Conservation (phyloP, 2,888 invertebrate genomes). For the Philereme vetulata region DNA sequence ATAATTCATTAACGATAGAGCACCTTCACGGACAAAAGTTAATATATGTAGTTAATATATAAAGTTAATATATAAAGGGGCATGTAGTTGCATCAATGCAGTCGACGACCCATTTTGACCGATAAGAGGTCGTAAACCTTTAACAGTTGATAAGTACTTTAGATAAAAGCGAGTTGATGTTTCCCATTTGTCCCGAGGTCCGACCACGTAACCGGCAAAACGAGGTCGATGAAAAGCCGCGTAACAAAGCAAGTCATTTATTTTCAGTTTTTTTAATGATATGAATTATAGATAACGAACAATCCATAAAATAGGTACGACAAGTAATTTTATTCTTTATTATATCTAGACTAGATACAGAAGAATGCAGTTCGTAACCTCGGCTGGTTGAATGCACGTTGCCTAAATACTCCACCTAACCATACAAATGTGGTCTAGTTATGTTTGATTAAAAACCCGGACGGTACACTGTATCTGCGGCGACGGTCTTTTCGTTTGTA, state of each 20-base stretch:
- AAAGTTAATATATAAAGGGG: too few species aligned
- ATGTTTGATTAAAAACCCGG: too few species aligned
- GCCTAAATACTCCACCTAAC: too few species aligned
- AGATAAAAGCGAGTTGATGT: conserved; percentile 7
- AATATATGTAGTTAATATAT: too few species aligned
- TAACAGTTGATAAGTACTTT: conserved; percentile 2
- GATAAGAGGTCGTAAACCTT: conserved; percentile 21
- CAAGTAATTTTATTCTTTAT: too few species aligned
- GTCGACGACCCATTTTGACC: conserved; percentile 18
- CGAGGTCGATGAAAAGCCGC: conserved; percentile 27
- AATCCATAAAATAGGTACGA: too few species aligned
- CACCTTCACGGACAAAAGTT: not conserved
- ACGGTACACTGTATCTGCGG: too few species aligned
- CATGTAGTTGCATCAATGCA: conserved; percentile 12
- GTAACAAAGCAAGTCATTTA: conserved; percentile 30
- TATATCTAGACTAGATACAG: too few species aligned
- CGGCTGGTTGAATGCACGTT: too few species aligned
- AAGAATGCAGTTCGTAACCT: too few species aligned
- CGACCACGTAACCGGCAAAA: conserved; percentile 13
- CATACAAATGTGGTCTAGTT: too few species aligned
- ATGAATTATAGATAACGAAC: conserved; percentile 27
- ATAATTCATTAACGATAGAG: not conserved
- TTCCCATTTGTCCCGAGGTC: conserved; percentile 11
- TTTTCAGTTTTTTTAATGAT: conserved; percentile 30
- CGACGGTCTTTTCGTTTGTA: too few species aligned